Conservation (phyloP, 2,797 vertebrate species). For the Hoplostethus atlanticus region DNA sequence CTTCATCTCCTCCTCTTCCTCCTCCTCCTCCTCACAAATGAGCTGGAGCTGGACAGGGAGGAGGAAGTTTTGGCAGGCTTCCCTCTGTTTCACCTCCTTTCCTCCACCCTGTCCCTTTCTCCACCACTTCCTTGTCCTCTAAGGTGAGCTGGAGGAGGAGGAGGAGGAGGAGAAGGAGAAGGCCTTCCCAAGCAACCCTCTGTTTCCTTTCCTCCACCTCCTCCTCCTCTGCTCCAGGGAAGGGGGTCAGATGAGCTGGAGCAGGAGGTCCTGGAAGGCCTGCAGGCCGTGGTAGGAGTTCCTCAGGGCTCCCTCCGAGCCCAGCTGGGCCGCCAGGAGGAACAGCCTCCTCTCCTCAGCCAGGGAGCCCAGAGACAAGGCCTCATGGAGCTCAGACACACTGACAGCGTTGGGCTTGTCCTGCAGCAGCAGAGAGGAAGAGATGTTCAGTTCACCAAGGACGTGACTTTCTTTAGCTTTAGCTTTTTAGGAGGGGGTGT, state of each 20-base stretch:
- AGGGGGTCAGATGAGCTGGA: slow-evolving; percentile 84
- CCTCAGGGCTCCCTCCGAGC: slow-evolving; percentile 65
- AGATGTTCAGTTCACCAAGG: too few relatives aligned
- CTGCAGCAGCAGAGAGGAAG: slow-evolving; percentile 69
- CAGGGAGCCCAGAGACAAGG: slow-evolving; percentile 84
- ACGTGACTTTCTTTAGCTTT: too few relatives aligned
- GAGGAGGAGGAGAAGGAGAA: background rate
- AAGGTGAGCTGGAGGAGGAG: background rate
- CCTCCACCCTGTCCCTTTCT: background rate
- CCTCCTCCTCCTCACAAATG: background rate
- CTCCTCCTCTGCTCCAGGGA: slow-evolving; percentile 4
- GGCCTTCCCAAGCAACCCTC: background rate
- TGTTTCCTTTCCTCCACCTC: background rate
- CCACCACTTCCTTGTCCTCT: background rate
- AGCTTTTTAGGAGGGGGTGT: too few relatives aligned
- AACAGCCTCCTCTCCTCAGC: slow-evolving; percentile 83
- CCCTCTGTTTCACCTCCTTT: background rate
- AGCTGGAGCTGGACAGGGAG: background rate
- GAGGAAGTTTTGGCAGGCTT: too few relatives aligned
- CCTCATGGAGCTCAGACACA: slow-evolving; percentile 83
- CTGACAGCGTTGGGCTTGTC: slow-evolving; percentile 86
- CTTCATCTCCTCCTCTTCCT: too few relatives aligned
- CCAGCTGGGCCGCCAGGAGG: slow-evolving; percentile 87
- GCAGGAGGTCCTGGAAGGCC: slow-evolving; percentile 86
- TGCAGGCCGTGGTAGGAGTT: slow-evolving; percentile 81